A percentile compares a stretch with the other conserved stretches of the same genome.
These are phyloP conservation scores for Cydia fagiglandana DNA, from an alignment of 1,140 invertebrate genomes.

Conservation along the genomic window DNA sequence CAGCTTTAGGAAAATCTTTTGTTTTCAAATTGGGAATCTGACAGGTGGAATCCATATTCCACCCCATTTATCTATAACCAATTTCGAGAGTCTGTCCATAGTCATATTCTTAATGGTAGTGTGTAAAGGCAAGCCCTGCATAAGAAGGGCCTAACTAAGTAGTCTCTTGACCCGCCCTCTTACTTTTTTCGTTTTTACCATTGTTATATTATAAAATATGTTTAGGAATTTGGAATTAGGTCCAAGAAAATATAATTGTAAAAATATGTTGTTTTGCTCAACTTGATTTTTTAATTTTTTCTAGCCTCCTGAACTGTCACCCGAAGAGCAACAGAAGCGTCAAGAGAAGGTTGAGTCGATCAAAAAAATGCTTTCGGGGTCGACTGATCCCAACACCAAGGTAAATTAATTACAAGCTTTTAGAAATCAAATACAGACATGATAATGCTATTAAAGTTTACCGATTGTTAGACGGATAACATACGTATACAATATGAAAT, in stretches of 20 bases:
- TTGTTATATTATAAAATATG: neutral
- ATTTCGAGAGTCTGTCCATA: too few species aligned
- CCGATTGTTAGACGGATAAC: neutral
- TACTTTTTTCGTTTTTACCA: neutral
- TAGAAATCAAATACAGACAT: neutral
- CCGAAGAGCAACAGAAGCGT: constrained; percentile 89
- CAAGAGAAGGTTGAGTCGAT: constrained; percentile 94
- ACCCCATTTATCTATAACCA: too few species aligned
- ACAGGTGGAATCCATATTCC: too few species aligned
- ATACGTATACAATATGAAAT: neutral
- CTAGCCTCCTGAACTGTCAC: constrained; percentile 87
- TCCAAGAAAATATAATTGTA: too few species aligned
- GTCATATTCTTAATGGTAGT: too few species aligned
- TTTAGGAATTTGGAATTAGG: too few species aligned
- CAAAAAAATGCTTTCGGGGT: constrained; percentile 91
- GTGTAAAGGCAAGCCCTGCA: too few species aligned
- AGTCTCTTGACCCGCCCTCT: too few species aligned
- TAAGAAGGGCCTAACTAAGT: neutral
- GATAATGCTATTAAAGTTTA: neutral
- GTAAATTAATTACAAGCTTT: constrained; percentile 42
- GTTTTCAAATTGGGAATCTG: too few species aligned
- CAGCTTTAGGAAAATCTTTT: too few species aligned
- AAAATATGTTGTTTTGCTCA: constrained; percentile 17
- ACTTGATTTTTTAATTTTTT: constrained; percentile 21
- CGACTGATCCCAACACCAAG: constrained; percentile 74